These are phyloP conservation scores for Kuschelorhynchus macadamiae DNA, from an alignment of 2,888 invertebrate species.

Conservation along the genomic window DNA sequence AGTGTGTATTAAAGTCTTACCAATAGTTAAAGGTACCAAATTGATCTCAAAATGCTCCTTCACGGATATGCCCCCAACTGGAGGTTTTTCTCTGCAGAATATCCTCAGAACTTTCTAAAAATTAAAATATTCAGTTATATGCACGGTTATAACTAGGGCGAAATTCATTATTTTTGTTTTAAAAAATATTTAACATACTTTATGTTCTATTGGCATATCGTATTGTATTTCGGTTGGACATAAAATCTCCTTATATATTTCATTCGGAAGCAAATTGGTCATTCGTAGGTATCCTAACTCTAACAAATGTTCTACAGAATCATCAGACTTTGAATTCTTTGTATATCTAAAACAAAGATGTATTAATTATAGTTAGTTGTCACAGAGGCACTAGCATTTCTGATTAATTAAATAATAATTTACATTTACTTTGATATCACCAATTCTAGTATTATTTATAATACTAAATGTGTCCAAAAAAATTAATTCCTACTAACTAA, in stretches of 20 bases:
- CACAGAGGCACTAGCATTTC: slow-evolving; percentile 2
- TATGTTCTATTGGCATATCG: slow-evolving; percentile 92
- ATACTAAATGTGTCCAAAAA: too few relatives aligned
- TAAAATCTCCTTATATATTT: slow-evolving; percentile 91
- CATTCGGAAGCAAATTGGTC: slow-evolving; percentile 94
- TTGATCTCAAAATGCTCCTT: slow-evolving; percentile 99
- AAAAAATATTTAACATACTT: too few relatives aligned
- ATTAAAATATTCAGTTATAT: slow-evolving; percentile 9
- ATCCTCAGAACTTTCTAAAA: slow-evolving; percentile 87
- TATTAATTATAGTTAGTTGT: neutral
- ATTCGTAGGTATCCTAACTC: slow-evolving; percentile 97
- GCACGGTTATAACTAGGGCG: too few relatives aligned
- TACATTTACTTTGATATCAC: too few relatives aligned
- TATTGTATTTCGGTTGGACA: slow-evolving; percentile 84
- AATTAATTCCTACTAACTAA: too few relatives aligned
- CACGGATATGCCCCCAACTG: slow-evolving; percentile 98
- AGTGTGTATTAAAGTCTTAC: slow-evolving; percentile 68
- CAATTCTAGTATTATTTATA: too few relatives aligned
- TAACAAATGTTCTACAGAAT: slow-evolving; percentile 96
- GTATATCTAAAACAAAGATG: slow-evolving; percentile 78
- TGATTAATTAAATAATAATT: too few relatives aligned
- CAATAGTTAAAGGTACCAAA: slow-evolving; percentile 93
- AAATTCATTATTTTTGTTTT: too few relatives aligned
- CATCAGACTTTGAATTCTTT: slow-evolving; percentile 95
- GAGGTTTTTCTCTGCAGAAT: slow-evolving; percentile 95